Base-by-base conservation (phyloP, 2,797 vertebrate genomes). In the Pagetopsis macropterus region DNA sequence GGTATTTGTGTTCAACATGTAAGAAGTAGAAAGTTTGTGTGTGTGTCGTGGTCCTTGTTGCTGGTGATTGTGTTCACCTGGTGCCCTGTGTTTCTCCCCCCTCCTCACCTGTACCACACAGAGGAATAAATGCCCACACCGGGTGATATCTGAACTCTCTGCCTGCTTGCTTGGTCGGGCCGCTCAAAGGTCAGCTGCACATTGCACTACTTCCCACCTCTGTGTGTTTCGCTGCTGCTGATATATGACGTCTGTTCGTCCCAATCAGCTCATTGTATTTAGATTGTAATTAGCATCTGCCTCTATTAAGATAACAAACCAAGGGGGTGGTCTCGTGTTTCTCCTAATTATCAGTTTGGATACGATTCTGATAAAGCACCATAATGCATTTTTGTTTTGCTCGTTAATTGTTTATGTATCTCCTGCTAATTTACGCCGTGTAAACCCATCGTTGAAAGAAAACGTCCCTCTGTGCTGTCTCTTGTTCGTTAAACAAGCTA, bases 221-320 rank as follows among this genome's bases (percentile, higher is more conserved):
- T n/a, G 57, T 69, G 71, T 65, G 33, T 76, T 74, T 59, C 15
- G n/a, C 51, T 65, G 44, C 49, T 49, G 1, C 59, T 79, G 67
- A 70, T 49, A 78, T 71, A 79, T 46, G 50, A 67, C 19, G 40
- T 64, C 58, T 60, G 56, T 69, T 82, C 65, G 46, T 82, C 66
- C 33, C 44, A 41, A 10, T 27, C 51, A 31, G 49, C 55, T 65
- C 19, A 21, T 72, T 3, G 40, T 51, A 56, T 75, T 83, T 65
- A 4, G 16, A 66, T 65, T 84, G 74, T 72, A 78, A 82, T 85
- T 64, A 66, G n/a, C 43, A 16, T 66, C 59, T 48, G 61, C 16
- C 58, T 59, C 4, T 31, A 16, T 63, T 10, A 54, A 60, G 50
- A 55, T 14, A 16, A 57, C 52, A 37, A 58, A 69, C 62, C 21